Base-by-base conservation (phyloP, 2,888 invertebrate species). In the Eilema depressum region DNA sequence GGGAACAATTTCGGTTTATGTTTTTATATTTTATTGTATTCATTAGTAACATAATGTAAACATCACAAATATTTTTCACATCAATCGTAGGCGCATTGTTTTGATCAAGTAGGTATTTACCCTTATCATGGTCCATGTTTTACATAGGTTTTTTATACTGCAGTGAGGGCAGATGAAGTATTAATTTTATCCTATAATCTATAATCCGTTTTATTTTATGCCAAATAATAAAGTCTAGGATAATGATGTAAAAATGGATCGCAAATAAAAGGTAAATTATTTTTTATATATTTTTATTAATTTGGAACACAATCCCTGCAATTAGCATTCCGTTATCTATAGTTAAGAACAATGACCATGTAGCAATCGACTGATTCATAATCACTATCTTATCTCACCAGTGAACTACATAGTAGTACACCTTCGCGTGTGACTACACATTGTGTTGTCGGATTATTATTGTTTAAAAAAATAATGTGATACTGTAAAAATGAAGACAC, bases 301-400 rank as follows among this genome's bases (percentile, higher is more conserved):
- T 75, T 25, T 56, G 30, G 30, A 61, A 20, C n/a, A 37, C 57
- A 28, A 57, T 60, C 61, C 33, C 25, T 26, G 56, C 47, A 69
- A 69, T 64, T 69, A 26, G 56, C 69, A 30, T 67, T 17, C 41
- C 53, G 53, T 75, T 75, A 80, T 73, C 73, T 80, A 17, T 71
- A 69, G 62, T 14, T 10, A 74, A 71, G 63, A 73, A 63, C 71
- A 68, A 66, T 59, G 65, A 70, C 73, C 20, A 20, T 66, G 59
- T 60, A 59, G 41, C 76, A 79, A 72, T 70, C 75, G 82, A 81
- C 82, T 89, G 88, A 89, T 82, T 88, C 86, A 87, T 80, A 90
- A 91, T 90, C 91, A 71, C 64, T 92, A 92, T 92, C 92, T 93
- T 92, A 93, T 93, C 92, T 77, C 60, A 70, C 75, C 78, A 72